A percentile compares a stretch with the other conserved stretches of the same genome.
Evolutionary conservation across 2,113 vertebrate genomes (phyloP).

Genomic region (Antidorcas marsupialis): DNA sequence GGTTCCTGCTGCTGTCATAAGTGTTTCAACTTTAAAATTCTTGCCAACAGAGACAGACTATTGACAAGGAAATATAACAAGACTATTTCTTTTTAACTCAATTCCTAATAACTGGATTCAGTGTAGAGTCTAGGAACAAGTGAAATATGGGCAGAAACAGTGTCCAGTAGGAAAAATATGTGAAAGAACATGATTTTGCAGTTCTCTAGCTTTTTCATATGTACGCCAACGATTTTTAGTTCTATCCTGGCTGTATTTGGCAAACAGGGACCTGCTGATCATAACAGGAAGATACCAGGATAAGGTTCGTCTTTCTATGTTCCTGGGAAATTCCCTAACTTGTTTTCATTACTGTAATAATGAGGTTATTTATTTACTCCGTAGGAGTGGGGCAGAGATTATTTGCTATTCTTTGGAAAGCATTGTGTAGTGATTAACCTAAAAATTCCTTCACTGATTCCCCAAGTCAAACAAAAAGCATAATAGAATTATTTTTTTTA

Average conservation of each 20-base stretch:
- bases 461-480: neutral
- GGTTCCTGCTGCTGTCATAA: conserved; percentile 35
- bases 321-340: conserved; percentile 6
- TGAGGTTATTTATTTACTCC: conserved; percentile 29
- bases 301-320: neutral
- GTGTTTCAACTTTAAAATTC: conserved; percentile 5
- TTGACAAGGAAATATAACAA: conserved; percentile 26
- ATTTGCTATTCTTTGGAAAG: neutral
- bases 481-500: neutral
- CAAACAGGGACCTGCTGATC: neutral
- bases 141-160: neutral
- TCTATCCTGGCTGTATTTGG: neutral
- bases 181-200: neutral
- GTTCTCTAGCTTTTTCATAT: neutral
- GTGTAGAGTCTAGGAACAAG: neutral
- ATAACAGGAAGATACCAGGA: neutral
- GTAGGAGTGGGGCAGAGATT: neutral
- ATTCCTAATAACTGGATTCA: neutral
- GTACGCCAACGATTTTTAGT: neutral
- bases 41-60: conserved; percentile 9
- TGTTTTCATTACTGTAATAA: neutral
- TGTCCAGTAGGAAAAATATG: neutral
- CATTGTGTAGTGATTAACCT: neutral
- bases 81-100: conserved; percentile 31
- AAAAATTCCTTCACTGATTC: neutral